Evolutionary conservation across 2,888 invertebrate species (phyloP).

Genomic region (Volucella inflata): DNA sequence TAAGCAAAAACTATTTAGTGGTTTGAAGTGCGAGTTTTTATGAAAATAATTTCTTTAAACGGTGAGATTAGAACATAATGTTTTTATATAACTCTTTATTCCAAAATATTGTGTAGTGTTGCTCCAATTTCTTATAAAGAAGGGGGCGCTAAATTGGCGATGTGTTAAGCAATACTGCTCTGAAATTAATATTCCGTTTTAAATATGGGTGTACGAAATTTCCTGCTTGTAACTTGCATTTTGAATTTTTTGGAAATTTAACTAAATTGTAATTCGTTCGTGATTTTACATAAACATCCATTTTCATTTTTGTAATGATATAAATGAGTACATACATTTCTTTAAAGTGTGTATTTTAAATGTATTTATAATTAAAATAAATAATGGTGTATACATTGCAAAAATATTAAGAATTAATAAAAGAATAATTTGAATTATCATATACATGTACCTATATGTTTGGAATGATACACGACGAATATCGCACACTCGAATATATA

Average conservation of each 20-base stretch:
- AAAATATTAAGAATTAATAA: no score
- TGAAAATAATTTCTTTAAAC: conserved; percentile 80
- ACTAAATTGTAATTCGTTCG: no score
- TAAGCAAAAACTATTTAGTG: conserved; percentile 84
- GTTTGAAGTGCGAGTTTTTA: conserved; percentile 83
- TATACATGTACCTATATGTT: conserved; percentile 39
- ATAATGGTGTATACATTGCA: no score
- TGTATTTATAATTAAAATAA: no score
- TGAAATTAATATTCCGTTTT: background rate
- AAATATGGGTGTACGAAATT: no score
- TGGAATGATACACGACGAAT: conserved; percentile 77
- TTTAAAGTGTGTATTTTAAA: no score
- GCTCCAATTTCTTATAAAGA: background rate
- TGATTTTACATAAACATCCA: background rate
- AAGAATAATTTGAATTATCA: background rate
- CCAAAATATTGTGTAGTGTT: conserved; percentile 37
- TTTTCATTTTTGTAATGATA: background rate
- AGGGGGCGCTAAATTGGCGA: background rate
- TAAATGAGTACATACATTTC: no score
- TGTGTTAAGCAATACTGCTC: background rate
- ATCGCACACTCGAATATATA: conserved; percentile 40
- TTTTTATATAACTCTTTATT: conserved; percentile 54
- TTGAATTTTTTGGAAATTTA: no score
- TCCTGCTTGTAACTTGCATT: no score
- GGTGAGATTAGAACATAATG: conserved; percentile 79